These are phyloP conservation scores for Labroides dimidiatus DNA, from an alignment of 2,797 vertebrate species.

Conservation along the genomic window DNA sequence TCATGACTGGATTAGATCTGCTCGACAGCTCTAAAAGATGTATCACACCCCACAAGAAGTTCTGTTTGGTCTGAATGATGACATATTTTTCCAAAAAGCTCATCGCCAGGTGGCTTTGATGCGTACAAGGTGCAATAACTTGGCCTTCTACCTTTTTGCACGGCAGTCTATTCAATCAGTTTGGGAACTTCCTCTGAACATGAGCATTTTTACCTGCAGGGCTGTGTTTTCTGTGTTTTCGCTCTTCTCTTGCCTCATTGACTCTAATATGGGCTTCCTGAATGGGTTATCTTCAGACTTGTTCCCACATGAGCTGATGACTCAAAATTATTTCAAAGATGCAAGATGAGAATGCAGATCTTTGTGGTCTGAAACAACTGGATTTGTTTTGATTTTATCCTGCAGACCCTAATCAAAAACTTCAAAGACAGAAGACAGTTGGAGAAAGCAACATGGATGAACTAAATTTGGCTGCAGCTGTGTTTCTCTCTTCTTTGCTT, in stretches of 20 bases:
- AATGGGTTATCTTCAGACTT: conserved; percentile 81
- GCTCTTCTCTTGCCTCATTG: conserved; percentile 78
- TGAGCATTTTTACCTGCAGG: conserved; percentile 72
- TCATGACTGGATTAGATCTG: conserved; percentile 6
- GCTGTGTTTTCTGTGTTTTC: conserved; percentile 74
- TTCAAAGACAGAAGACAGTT: conserved; percentile 41
- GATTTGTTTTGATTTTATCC: conserved; percentile 60
- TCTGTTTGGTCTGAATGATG: conserved; percentile 29
- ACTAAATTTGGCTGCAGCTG: conserved; percentile 29
- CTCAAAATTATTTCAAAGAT: conserved; percentile 76
- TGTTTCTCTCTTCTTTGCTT: conserved; percentile 34
- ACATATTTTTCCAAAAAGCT: conserved; percentile 12
- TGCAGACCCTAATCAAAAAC: conserved; percentile 50
- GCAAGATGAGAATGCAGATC: conserved; percentile 63
- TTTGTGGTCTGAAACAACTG: conserved; percentile 53
- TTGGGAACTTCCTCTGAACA: conserved; percentile 44
- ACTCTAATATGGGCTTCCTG: conserved; percentile 83
- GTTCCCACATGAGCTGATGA: conserved; percentile 84
- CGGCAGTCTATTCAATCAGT: conserved; percentile 35
- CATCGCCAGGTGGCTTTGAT: conserved; percentile 8
- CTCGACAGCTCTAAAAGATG: conserved; percentile 12
- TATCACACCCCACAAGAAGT: conserved; percentile 26
- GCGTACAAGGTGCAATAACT: conserved; percentile 13
- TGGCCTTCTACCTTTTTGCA: conserved; percentile 30
- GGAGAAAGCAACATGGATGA: conserved; percentile 15